Base-by-base conservation (phyloP, 2,888 invertebrate species). In the Merodon equestris region DNA sequence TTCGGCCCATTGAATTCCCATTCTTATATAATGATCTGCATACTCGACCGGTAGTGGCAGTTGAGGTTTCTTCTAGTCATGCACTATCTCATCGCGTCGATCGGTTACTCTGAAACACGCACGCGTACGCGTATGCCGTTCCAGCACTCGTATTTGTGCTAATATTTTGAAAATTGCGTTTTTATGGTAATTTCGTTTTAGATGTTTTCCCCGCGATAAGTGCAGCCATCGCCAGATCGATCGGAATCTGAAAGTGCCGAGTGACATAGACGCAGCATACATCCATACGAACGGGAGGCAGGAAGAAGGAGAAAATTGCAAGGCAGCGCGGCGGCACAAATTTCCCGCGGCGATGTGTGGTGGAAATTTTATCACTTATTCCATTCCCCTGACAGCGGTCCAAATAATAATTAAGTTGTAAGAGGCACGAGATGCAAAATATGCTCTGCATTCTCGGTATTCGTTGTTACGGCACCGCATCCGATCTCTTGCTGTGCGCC, bases 81-180 rank as follows among this genome's bases (percentile, higher is more conserved):
- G 61, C 51, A 51, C 60, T 79, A 79, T 79, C 79, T 64, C 14
- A 42, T 44, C 63, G 56, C 38, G 64, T 64, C 68, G 68, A 79
- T 79, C 79, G 36, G 74, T 70, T 74, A 68, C 56, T 66, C 45
- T n/a, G n/a, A n/a, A n/a, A n/a, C n/a, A 61, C 10, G 68, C 19
- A 64, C 79, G 74, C 79, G 79, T 74, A 79, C 79, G 79, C 70
- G 77, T 63, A 77, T 40, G 12, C 57, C 67, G 61, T 60, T 58
- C 54, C 34, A 27, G 54, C 17, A 12, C 19, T 44, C 44, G 75
- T 60, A 79, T 79, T 64, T 79, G 79, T 56, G 79, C 64, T 79
- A 74, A 79, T 79, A 79, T 79, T 87, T 88, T 87, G 84, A 86
- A 87, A 87, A 88, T 88, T 86, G 87, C 87, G 86, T 87, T 87